Evolutionary conservation across 2,113 vertebrate genomes (phyloP), one percentile per base, ranked within the genome.

Genomic region (Ictidomys tridecemlineatus): DNA sequence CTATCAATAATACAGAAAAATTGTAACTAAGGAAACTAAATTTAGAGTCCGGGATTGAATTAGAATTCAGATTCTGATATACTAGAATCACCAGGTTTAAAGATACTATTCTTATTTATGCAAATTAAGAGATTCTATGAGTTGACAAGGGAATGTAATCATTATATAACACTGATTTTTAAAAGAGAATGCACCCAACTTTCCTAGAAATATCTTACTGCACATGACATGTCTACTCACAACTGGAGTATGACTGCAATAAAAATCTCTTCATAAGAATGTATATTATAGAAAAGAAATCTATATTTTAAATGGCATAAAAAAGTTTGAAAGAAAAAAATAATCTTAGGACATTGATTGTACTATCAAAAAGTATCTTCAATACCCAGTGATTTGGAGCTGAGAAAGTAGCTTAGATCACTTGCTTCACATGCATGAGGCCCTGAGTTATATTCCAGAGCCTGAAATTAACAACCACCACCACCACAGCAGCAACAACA

Each of bases 131-230:
- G 24, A 69, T 63, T 95, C 34, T 79, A 10, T 89, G 32, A 42
- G 24, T 37, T 89, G 56, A 73, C 28, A 11, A 37, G n/a, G 18
- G 26, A 83, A 30, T 14, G 63, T 45, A 45, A 39, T 6, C 28
- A 70, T 70, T 70, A 63, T 12, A 26, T 37, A 85, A 78, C 45
- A 92, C 0, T 26, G n/a, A 85, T 39, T 63, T 95, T 45, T 45
- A 45, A 45, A 45, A 39, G 39, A n/a, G 80, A 95, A 93, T 14
- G 17, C 45, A 83, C 63, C 20, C 42, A 90, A 58, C 51, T 92
- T 93, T 92, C 74, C 28, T 94, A 92, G 48, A 93, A 96, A 72
- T 30, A 18, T 51, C 42, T 86, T 58, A 95, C 0, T 58, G 51
- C 51, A 45, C 34, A 17, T 93, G 79, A 78, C 3, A 34, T 72